Evolutionary conservation across 1,140 invertebrate species (phyloP).

Genomic region (Drosophila quadrilineata): DNA sequence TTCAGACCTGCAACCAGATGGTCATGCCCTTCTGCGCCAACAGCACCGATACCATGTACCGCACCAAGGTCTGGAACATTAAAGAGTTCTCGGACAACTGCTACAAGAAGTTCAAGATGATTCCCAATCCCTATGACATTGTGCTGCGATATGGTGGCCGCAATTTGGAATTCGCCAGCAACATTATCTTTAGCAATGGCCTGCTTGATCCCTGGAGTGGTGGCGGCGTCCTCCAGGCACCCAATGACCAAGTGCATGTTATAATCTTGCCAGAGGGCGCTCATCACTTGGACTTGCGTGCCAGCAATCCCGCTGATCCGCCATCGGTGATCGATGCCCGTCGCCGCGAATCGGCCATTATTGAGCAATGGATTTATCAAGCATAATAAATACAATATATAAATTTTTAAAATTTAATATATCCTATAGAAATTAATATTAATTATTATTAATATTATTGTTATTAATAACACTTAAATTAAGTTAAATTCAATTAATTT

Average conservation of each 20-base stretch:
- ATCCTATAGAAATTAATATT: not conserved
- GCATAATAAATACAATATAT: constrained; percentile 5
- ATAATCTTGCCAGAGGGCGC: constrained; percentile 94
- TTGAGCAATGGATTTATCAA: constrained; percentile 52
- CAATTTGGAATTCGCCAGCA: constrained; percentile 81
- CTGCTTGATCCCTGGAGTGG: constrained; percentile 93
- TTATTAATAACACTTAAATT: too few relatives aligned
- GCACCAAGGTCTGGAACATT: constrained; percentile 88
- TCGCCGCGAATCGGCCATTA: constrained; percentile 50
- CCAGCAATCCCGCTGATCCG: constrained; percentile 54
- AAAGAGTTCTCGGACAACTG: constrained; percentile 86
- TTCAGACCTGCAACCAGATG: constrained; percentile 97
- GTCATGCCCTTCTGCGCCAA: constrained; percentile 95
- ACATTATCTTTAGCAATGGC: constrained; percentile 82
- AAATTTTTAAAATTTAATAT: not conserved
- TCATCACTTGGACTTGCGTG: constrained; percentile 95
- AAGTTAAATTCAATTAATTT: too few relatives aligned
- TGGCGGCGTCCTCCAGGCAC: constrained; percentile 90
- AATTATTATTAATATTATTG: too few relatives aligned
- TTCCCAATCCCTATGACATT: constrained; percentile 86
- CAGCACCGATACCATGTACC: constrained; percentile 92
- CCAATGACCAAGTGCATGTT: constrained; percentile 86
- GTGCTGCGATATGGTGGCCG: constrained; percentile 91
- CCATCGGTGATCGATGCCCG: constrained; percentile 58
- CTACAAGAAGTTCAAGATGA: constrained; percentile 86